A percentile compares a stretch with the other conserved stretches of the same genome.
Conservation (phyloP, 1,140 invertebrate genomes). For the Phymorhynchus buccinoides region DNA sequence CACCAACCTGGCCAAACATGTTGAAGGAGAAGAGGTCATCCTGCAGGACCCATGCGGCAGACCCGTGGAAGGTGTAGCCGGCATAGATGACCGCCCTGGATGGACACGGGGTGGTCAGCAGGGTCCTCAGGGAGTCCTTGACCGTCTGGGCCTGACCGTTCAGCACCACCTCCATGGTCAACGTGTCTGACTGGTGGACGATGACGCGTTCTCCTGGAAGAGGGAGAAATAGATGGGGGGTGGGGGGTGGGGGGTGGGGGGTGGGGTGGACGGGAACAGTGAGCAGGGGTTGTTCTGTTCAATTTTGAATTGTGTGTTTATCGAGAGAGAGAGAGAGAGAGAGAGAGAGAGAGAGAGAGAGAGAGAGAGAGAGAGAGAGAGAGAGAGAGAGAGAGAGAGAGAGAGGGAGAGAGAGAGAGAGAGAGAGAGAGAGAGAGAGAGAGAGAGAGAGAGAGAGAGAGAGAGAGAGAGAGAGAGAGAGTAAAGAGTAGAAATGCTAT, state of each 20-base stretch:
- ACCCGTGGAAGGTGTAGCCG: conserved; percentile 87
- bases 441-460: no score
- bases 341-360: no score
- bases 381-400: no score
- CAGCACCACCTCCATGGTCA: conserved; percentile 88
- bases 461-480: no score
- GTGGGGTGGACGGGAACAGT: no score
- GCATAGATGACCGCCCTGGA: conserved; percentile 96
- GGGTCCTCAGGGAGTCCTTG: conserved; percentile 92
- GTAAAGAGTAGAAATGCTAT: no score
- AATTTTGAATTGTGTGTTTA: no score
- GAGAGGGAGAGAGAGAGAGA: neutral
- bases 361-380: no score
- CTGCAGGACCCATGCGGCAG: conserved; percentile 92
- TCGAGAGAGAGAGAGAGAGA: no score
- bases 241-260: no score
- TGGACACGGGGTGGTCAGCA: conserved; percentile 91
- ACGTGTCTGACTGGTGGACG: conserved; percentile 93
- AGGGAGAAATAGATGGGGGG: neutral
- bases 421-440: conserved; percentile 10
- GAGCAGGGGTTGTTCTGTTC: neutral
- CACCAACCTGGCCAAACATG: neutral
- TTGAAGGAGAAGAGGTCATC: conserved; percentile 93
- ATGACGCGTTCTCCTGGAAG: conserved; percentile 90
- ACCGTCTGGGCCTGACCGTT: conserved; percentile 95